Evolutionary conservation across 1,140 invertebrate genomes (phyloP).

Genomic region (Drosophila trapezifrons): DNA sequence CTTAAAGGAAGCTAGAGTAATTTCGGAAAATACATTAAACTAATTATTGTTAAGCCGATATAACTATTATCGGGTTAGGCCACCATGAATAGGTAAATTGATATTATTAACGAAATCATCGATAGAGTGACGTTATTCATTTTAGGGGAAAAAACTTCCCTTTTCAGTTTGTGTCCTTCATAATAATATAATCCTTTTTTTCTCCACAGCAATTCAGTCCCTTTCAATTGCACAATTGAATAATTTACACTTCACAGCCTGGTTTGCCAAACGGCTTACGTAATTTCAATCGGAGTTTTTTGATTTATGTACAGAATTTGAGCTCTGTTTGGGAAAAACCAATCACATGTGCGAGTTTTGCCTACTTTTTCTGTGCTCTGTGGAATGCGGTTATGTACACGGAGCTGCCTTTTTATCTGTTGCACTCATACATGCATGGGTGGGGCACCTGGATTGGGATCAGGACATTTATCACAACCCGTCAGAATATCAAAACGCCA

Average conservation of each 20-base stretch:
- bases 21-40: not conserved
- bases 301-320: conserved; percentile 37
- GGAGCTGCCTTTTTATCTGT: conserved; percentile 24
- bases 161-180: not conserved
- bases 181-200: not conserved
- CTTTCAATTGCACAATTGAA: conserved; percentile 9
- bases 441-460: conserved; percentile 22
- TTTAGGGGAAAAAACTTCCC: not conserved
- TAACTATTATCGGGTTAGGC: not conserved
- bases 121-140: not conserved
- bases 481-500: conserved; percentile 45
- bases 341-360: conserved; percentile 36
- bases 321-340: conserved; percentile 14
- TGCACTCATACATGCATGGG: conserved; percentile 11
- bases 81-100: not conserved
- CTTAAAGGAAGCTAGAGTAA: not conserved
- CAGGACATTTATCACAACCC: conserved; percentile 53
- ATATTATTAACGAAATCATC: not conserved
- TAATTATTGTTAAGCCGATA: not conserved
- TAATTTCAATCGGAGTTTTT: conserved; percentile 42
- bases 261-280: conserved; percentile 6
- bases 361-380: not conserved
- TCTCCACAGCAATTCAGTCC: not conserved
- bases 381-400: conserved; percentile 4
- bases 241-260: conserved; percentile 10